Conservation (phyloP, 2,797 vertebrate species). For the Cyclopterus lumpus region DNA sequence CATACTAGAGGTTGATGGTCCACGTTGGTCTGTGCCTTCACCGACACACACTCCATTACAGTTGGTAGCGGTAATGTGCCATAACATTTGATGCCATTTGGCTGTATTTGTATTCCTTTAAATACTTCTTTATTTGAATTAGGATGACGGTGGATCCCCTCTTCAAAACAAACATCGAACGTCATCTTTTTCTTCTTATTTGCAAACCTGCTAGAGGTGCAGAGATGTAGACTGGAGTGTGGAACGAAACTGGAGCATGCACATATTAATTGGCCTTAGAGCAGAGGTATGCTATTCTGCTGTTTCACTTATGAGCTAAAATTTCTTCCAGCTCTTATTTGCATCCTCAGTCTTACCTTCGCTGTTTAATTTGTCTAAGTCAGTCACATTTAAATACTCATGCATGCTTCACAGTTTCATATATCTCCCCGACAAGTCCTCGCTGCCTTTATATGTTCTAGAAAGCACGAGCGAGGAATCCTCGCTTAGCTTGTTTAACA, state of each 20-base stretch:
- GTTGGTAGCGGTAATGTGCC: no score
- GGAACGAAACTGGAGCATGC: no score
- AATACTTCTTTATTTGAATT: not conserved
- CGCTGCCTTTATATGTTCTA: not conserved
- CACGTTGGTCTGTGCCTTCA: no score
- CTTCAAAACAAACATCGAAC: not conserved
- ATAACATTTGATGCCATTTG: not conserved
- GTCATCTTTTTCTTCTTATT: not conserved
- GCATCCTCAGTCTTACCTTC: not conserved
- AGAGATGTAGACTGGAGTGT: no score
- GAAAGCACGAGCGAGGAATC: not conserved
- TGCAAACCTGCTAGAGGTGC: not conserved
- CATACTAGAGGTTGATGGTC: no score
- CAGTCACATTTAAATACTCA: not conserved
- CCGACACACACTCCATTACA: no score
- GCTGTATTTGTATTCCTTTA: not conserved
- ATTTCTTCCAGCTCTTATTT: slow-evolving; percentile 2
- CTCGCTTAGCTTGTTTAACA: slow-evolving; percentile 19
- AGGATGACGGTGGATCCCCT: not conserved
- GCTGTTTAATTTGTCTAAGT: not conserved
- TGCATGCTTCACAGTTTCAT: slow-evolving; percentile 11
- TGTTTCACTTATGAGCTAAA: not conserved
- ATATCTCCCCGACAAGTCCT: not conserved
- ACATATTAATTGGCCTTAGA: not conserved
- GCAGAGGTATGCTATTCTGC: not conserved